Evolutionary conservation across 2,113 vertebrate species (phyloP).

Genomic region (Scartelaos histophorus): DNA sequence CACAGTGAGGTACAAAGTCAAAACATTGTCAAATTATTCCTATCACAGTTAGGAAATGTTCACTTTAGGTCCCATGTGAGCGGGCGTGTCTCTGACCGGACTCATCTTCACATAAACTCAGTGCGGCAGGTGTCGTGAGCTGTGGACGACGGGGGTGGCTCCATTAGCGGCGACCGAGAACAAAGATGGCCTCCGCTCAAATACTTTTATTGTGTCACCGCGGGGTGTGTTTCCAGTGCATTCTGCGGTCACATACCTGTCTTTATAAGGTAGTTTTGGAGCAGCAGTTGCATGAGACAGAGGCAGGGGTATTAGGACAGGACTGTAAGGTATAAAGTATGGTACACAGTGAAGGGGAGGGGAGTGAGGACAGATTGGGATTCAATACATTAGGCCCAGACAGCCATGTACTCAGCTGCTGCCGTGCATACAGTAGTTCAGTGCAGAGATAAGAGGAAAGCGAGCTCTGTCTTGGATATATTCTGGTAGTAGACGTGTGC

Average conservation of each 20-base stretch:
- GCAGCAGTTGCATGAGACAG: conserved; percentile 48
- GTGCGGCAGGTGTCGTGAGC: conserved; percentile 28
- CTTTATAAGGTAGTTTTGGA: conserved; percentile 77
- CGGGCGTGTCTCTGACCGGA: conserved; percentile 30
- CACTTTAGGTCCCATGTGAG: neutral
- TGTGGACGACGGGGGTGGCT: conserved; percentile 32
- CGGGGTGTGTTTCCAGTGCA: conserved; percentile 61
- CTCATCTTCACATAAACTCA: conserved; percentile 25
- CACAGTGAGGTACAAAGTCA: neutral
- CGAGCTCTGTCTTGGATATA: neutral
- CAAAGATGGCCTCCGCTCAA: conserved; percentile 53
- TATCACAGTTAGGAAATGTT: neutral
- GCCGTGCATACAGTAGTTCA: neutral
- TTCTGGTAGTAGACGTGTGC: neutral
- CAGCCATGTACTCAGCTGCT: conserved; percentile 3
- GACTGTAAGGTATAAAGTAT: conserved; percentile 57
- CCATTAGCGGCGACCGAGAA: conserved; percentile 39
- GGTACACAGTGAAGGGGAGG: conserved; percentile 35
- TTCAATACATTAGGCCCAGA: conserved; percentile 23
- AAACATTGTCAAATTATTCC: conserved; percentile 4
- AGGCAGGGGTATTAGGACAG: conserved; percentile 34
- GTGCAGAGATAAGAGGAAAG: conserved; percentile 17
- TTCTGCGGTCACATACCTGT: conserved; percentile 74
- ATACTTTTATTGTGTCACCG: conserved; percentile 59
- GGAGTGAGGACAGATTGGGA: conserved; percentile 3